phyloP scores from a whole-genome alignment of 2,888 invertebrate species.

The Idaea biselata region DNA sequence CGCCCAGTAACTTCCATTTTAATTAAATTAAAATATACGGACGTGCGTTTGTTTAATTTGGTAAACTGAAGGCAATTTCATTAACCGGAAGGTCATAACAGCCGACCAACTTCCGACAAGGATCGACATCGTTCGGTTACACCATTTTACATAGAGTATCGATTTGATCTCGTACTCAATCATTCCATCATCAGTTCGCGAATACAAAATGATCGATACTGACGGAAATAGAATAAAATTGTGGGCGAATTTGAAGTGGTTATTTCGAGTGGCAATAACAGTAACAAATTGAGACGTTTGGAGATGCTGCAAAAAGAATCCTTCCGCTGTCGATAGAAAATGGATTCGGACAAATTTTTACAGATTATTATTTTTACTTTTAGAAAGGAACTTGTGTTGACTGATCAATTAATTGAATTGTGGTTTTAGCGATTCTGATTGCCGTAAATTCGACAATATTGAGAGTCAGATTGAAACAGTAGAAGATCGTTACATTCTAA shows the following conservation, averaged over 20 bases:
- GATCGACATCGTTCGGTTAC: neutral
- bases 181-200: neutral
- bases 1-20: conserved; percentile 3
- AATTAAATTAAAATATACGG: conserved; percentile 18
- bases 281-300: neutral
- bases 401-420: no score
- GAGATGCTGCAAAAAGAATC: no score
- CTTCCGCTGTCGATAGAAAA: no score
- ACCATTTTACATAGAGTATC: neutral
- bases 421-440: no score
- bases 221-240: neutral
- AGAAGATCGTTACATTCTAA: neutral
- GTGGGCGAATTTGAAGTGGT: neutral
- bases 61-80: conserved; percentile 8
- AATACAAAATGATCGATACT: neutral
- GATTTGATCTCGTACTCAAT: neutral
- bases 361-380: no score
- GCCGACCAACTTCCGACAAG: conserved; percentile 5
- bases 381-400: no score
- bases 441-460: no score
- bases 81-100: conserved; percentile 7
- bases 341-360: no score
- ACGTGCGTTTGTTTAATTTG: conserved; percentile 11
- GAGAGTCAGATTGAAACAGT: no score
- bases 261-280: neutral